phyloP scores from a whole-genome alignment of 2,797 vertebrate genomes.

The Lacerta viridis region DNA sequence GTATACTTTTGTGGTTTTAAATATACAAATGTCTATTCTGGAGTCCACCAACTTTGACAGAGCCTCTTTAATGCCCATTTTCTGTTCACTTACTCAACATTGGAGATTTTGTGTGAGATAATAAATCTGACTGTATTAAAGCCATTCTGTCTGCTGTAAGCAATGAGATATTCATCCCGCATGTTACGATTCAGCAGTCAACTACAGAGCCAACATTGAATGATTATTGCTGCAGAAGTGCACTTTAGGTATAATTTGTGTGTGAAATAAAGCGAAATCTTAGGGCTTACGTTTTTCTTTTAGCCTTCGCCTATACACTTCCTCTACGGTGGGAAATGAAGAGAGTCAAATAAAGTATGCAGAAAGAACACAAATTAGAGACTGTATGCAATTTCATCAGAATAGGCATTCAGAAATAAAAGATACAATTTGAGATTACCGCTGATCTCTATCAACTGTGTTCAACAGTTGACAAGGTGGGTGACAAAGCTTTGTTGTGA shows the following conservation, averaged over 20 bases:
- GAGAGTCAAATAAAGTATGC: constrained; percentile 76
- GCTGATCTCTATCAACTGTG: constrained; percentile 29
- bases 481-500: background rate
- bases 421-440: constrained; percentile 36
- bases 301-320: constrained; percentile 88
- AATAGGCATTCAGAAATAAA: constrained; percentile 56
- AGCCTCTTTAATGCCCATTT: constrained; percentile 36
- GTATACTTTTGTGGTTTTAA: background rate
- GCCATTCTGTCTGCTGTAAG: constrained; percentile 63
- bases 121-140: constrained; percentile 30
- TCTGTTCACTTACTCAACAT: constrained; percentile 36
- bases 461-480: constrained; percentile 17
- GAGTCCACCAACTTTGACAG: constrained; percentile 59
- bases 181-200: constrained; percentile 49
- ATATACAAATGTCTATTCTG: background rate
- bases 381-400: constrained; percentile 51
- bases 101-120: constrained; percentile 35
- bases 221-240: constrained; percentile 63
- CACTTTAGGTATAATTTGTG: constrained; percentile 58
- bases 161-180: constrained; percentile 43
- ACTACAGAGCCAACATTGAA: constrained; percentile 51
- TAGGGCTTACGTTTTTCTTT: constrained; percentile 87
- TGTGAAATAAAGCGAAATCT: constrained; percentile 67
- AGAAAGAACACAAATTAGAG: constrained; percentile 77
- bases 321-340: constrained; percentile 84